phyloP scores from a whole-genome alignment of 2,113 vertebrate genomes.

The Leuciscus idus region DNA sequence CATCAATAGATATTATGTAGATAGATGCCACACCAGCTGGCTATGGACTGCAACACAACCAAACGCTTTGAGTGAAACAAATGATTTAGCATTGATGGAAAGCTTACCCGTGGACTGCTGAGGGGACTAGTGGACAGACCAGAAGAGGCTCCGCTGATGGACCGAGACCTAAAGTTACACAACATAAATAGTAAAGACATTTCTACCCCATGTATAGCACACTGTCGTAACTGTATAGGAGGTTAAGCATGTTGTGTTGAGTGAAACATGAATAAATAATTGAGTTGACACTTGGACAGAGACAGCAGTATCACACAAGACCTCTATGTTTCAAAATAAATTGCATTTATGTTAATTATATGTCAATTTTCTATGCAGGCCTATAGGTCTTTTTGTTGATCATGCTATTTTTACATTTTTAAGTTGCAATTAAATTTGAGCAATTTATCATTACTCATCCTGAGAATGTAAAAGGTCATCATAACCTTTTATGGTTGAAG shows the following conservation, averaged over 20 bases:
- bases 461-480: constrained; percentile 2
- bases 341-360: neutral
- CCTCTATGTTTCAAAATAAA: neutral
- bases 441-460: neutral
- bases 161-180: constrained; percentile 86
- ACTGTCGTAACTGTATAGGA: neutral
- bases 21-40: neutral
- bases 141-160: constrained; percentile 96
- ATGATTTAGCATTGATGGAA: constrained; percentile 61
- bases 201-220: neutral
- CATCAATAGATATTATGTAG: constrained; percentile 22
- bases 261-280: neutral
- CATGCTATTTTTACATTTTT: constrained; percentile 14
- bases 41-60: neutral
- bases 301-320: neutral
- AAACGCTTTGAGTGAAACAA: constrained; percentile 53
- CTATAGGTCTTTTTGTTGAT: constrained; percentile 5
- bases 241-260: neutral
- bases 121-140: constrained; percentile 96
- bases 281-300: neutral
- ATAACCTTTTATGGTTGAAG: neutral
- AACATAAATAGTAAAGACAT: constrained; percentile 49
- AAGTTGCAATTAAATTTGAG: constrained; percentile 8
- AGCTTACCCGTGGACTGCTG: constrained; percentile 98
- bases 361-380: neutral